These are phyloP conservation scores for Muscicapa comitata DNA, from an alignment of 2,797 vertebrate genomes.

Conservation along the genomic window DNA sequence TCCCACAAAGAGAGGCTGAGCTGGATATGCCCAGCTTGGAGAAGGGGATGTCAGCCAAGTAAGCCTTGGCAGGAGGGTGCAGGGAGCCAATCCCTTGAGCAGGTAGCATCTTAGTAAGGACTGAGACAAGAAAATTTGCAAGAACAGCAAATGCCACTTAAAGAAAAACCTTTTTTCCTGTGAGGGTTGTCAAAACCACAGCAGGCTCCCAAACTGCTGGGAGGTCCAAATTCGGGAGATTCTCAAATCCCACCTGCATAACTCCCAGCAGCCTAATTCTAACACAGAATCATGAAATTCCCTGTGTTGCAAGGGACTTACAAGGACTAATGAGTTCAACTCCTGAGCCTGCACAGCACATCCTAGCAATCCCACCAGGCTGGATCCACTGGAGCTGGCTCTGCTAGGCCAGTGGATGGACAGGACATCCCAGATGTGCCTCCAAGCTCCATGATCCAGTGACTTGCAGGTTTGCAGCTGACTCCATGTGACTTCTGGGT, in stretches of 20 bases:
- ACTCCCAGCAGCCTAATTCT: neutral
- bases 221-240: rapidly evolving
- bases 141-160: neutral
- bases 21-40: neutral
- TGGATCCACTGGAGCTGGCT: neutral
- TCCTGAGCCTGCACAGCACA: neutral
- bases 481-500: rapidly evolving
- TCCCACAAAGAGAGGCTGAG: neutral
- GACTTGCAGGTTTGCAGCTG: neutral
- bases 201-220: neutral
- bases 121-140: rapidly evolving
- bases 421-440: neutral
- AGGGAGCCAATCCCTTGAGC: neutral
- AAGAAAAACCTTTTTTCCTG: neutral
- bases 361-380: neutral
- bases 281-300: neutral
- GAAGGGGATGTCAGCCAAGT: neutral
- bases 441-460: rapidly evolving
- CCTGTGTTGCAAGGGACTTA: neutral
- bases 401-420: neutral
- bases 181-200: neutral
- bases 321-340: neutral
- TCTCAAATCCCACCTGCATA: neutral
- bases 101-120: neutral
- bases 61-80: neutral